A percentile compares a stretch with the other conserved stretches of the same genome.
These are phyloP conservation scores for Mus spicilegus DNA, from an alignment of 2,113 vertebrate genomes.

Conservation along the genomic window DNA sequence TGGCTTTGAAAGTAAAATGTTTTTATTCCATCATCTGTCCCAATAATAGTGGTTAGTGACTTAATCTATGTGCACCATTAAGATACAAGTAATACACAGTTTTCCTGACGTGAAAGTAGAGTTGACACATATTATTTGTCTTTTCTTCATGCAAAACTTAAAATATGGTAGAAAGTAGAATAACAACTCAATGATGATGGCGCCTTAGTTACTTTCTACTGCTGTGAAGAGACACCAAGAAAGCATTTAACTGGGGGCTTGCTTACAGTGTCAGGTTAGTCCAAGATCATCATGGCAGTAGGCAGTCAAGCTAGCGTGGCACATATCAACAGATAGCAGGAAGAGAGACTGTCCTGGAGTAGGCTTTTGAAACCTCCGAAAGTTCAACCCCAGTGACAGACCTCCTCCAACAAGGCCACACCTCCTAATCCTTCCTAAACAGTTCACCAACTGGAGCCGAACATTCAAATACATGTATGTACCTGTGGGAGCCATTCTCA, in stretches of 20 bases:
- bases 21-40: neutral
- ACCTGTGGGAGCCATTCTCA: neutral
- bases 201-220: neutral
- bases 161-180: slow-evolving; percentile 22
- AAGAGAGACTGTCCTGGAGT: neutral
- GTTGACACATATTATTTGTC: neutral
- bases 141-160: neutral
- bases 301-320: neutral
- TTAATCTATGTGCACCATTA: neutral
- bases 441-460: neutral
- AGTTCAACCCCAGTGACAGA: neutral
- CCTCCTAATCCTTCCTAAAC: neutral
- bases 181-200: neutral
- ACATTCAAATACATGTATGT: too few relatives aligned
- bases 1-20: slow-evolving; percentile 16
- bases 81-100: neutral
- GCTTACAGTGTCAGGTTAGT: neutral
- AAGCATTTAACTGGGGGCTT: neutral
- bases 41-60: neutral
- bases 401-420: neutral
- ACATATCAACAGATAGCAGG: neutral
- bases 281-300: neutral
- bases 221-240: neutral
- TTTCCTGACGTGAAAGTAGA: slow-evolving; percentile 24
- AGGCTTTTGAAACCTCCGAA: neutral